phyloP scores from a whole-genome alignment of 1,140 invertebrate genomes.

The Diorhabda sublineata region DNA sequence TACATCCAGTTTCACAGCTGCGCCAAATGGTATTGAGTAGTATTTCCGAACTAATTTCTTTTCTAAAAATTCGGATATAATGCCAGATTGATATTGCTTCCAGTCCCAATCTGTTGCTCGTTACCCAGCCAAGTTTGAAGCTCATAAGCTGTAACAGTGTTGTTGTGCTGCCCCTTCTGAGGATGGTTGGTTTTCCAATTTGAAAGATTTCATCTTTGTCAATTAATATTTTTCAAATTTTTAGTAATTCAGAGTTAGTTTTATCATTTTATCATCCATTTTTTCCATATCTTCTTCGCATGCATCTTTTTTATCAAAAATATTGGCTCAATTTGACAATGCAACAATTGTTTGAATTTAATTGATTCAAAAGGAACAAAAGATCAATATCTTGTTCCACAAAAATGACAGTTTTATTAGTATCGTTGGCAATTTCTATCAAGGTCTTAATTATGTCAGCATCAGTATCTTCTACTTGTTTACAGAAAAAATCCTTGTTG shows the following conservation, averaged over 20 bases:
- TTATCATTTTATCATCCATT: slow-evolving; percentile 6
- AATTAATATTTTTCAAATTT: not conserved
- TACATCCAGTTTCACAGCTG: slow-evolving; percentile 11
- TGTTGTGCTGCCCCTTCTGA: no score
- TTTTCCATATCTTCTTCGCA: slow-evolving; percentile 4
- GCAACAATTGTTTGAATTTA: not conserved
- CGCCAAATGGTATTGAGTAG: slow-evolving; percentile 15
- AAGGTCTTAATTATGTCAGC: no score
- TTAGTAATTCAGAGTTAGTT: slow-evolving; percentile 7
- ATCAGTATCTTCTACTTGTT: no score
- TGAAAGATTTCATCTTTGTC: no score
- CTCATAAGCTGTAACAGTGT: no score
- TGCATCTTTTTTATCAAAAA: slow-evolving; percentile 17
- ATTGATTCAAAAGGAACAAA: no score
- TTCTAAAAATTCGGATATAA: no score
- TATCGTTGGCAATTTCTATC: no score
- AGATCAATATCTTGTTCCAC: no score
- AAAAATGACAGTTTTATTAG: no score
- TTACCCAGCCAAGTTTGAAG: slow-evolving; percentile 5
- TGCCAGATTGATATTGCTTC: not conserved
- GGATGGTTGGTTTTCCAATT: no score
- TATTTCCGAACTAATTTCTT: not conserved
- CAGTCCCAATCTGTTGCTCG: slow-evolving; percentile 16
- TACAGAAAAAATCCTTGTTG: no score
- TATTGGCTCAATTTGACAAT: slow-evolving; percentile 11